phyloP scores from a whole-genome alignment of 2,113 vertebrate genomes.

The Corythornis vintsioides region DNA sequence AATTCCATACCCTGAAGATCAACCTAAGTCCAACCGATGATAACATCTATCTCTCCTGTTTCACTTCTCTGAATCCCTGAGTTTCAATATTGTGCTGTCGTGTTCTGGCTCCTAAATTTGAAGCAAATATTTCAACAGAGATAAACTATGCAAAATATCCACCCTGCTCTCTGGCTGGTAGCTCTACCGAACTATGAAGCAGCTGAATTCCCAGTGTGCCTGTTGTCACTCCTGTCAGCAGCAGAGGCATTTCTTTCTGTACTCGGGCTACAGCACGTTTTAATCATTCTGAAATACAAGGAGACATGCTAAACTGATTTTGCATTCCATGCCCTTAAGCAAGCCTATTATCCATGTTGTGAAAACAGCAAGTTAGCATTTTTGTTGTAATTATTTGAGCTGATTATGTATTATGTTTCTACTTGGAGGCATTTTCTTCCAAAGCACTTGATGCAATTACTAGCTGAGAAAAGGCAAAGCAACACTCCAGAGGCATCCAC shows the following conservation, averaged over 20 bases:
- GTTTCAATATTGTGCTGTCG: neutral
- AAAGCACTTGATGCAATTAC: slow-evolving; percentile 60
- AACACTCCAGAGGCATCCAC: slow-evolving; percentile 1
- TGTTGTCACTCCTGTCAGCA: slow-evolving; percentile 37
- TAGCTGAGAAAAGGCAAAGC: slow-evolving; percentile 41
- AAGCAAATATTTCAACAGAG: slow-evolving; percentile 8
- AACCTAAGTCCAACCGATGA: neutral
- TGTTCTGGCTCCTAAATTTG: neutral
- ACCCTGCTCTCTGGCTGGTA: neutral
- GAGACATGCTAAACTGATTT: slow-evolving; percentile 35
- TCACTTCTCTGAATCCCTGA: neutral
- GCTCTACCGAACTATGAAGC: neutral
- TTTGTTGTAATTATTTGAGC: slow-evolving; percentile 70
- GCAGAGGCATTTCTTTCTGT: slow-evolving; percentile 15
- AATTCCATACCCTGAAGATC: neutral
- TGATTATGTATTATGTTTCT: slow-evolving; percentile 67
- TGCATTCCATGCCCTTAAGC: slow-evolving; percentile 48
- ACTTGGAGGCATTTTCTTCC: slow-evolving; percentile 56
- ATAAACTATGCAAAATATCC: neutral
- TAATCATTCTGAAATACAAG: slow-evolving; percentile 43
- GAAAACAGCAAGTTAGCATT: slow-evolving; percentile 68
- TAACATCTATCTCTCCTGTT: neutral
- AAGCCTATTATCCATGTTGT: slow-evolving; percentile 61
- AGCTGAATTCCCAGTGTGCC: neutral
- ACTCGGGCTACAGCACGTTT: slow-evolving; percentile 3